Percentiles rank a stretch among this genome's conserved stretches.
Evolutionary conservation across 2,797 vertebrate species (phyloP).

Genomic region (Coreius guichenoti): DNA sequence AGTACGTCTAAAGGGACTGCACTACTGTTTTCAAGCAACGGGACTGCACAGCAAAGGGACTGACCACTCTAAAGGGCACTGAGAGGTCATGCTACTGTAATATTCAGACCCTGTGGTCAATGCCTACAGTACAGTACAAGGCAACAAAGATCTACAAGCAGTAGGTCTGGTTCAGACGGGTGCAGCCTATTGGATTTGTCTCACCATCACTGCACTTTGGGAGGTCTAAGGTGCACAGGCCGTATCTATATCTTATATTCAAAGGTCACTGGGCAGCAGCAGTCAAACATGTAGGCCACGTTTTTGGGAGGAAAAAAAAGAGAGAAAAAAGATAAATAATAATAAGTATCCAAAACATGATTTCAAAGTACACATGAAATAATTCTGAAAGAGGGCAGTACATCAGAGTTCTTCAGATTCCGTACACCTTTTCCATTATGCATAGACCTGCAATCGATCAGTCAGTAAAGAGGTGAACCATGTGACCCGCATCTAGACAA

Average conservation of each 20-base stretch:
- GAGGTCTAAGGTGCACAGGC: conserved; percentile 54
- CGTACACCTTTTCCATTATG: conserved; percentile 52
- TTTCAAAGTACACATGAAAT: conserved; percentile 47
- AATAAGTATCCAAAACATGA: conserved; percentile 46
- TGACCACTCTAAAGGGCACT: conserved; percentile 37
- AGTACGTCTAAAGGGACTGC: conserved; percentile 40
- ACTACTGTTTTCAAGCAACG: conserved; percentile 53
- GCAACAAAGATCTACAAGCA: conserved; percentile 58
- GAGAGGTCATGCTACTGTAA: conserved; percentile 62
- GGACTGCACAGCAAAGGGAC: conserved; percentile 61
- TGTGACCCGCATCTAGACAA: conserved; percentile 78
- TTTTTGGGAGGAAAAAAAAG: conserved; percentile 53
- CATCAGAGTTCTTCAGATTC: conserved; percentile 36
- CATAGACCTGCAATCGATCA: conserved; percentile 46
- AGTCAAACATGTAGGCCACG: conserved; percentile 43
- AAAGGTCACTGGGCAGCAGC: conserved; percentile 42
- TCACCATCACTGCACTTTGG: conserved; percentile 64
- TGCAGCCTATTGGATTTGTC: conserved; percentile 39
- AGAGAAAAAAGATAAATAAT: conserved; percentile 50
- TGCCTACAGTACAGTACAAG: conserved; percentile 61
- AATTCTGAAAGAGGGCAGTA: conserved; percentile 46
- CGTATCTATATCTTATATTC: conserved; percentile 15
- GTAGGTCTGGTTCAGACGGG: not conserved
- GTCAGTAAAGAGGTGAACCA: conserved; percentile 49
- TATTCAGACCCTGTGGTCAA: conserved; percentile 54